phyloP scores from a whole-genome alignment of 2,797 vertebrate species.

The Vespertilio murinus region DNA sequence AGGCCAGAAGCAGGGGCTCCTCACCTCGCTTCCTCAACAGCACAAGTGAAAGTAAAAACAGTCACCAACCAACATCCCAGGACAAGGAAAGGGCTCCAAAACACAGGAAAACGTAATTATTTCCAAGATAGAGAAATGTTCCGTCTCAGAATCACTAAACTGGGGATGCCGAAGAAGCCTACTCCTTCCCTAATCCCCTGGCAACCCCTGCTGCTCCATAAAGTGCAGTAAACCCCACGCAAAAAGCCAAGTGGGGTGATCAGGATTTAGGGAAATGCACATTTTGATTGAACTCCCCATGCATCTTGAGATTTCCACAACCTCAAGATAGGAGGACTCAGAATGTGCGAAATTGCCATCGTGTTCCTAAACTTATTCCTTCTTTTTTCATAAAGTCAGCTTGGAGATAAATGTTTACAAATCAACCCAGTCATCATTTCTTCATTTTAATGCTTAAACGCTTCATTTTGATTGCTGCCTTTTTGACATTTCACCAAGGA shows the following conservation, averaged over 20 bases:
- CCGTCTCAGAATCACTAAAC: not conserved
- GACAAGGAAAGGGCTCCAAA: not conserved
- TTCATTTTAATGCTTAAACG: slow-evolving; percentile 85
- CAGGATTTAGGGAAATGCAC: slow-evolving; percentile 32
- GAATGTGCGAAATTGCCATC: slow-evolving; percentile 68
- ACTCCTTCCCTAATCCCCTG: not conserved
- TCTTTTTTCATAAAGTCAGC: slow-evolving; percentile 80
- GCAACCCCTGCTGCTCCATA: not conserved
- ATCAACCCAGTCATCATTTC: slow-evolving; percentile 84
- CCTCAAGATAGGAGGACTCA: not conserved
- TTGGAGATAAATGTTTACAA: slow-evolving; percentile 86
- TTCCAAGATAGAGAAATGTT: not conserved
- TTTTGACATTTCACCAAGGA: slow-evolving; percentile 87
- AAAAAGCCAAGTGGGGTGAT: not conserved
- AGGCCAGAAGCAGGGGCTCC: rapidly evolving
- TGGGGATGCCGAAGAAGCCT: not conserved
- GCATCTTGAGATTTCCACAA: slow-evolving; percentile 4
- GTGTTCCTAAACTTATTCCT: slow-evolving; percentile 71
- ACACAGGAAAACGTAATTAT: not conserved
- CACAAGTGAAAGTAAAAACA: not conserved
- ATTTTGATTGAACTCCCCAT: slow-evolving; percentile 47
- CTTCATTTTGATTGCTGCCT: slow-evolving; percentile 85
- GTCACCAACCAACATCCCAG: not conserved
- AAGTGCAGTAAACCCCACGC: not conserved
- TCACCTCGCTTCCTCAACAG: not conserved